phyloP scores from a whole-genome alignment of 2,113 vertebrate genomes.

The Tretioscincus oriximinensis region DNA sequence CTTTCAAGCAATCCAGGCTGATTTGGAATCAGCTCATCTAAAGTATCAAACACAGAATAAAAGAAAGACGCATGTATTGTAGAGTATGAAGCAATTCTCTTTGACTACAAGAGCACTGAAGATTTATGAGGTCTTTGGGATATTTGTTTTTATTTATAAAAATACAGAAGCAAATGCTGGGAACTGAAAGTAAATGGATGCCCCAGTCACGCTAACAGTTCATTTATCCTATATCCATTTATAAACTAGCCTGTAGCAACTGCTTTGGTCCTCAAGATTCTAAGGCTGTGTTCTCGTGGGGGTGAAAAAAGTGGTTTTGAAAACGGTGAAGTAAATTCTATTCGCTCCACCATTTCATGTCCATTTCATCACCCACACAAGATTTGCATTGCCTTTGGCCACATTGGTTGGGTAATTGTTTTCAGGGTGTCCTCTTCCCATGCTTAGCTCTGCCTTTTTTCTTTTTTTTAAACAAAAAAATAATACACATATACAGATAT shows the following conservation, averaged over 20 bases:
- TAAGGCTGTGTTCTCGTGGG: too few relatives aligned
- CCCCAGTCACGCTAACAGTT: background rate
- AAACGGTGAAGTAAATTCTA: too few relatives aligned
- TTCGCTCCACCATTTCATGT: too few relatives aligned
- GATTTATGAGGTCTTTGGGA: background rate
- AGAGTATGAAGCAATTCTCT: background rate
- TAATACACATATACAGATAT: too few relatives aligned
- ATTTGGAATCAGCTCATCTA: background rate
- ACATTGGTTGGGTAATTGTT: too few relatives aligned
- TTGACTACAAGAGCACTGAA: background rate
- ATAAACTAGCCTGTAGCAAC: background rate
- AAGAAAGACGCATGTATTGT: background rate
- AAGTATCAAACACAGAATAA: background rate
- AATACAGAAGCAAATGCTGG: background rate
- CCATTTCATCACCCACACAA: too few relatives aligned
- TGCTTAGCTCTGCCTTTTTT: too few relatives aligned
- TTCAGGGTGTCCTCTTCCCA: too few relatives aligned
- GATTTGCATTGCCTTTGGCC: too few relatives aligned
- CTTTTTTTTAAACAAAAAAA: too few relatives aligned
- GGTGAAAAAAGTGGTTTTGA: too few relatives aligned
- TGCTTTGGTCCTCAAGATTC: background rate
- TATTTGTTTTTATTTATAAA: background rate
- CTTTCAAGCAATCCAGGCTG: background rate
- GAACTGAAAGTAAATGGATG: background rate
- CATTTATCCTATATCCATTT: background rate